These are phyloP conservation scores for Halcyon badia DNA, from an alignment of 2,797 vertebrate species.

Conservation along the genomic window DNA sequence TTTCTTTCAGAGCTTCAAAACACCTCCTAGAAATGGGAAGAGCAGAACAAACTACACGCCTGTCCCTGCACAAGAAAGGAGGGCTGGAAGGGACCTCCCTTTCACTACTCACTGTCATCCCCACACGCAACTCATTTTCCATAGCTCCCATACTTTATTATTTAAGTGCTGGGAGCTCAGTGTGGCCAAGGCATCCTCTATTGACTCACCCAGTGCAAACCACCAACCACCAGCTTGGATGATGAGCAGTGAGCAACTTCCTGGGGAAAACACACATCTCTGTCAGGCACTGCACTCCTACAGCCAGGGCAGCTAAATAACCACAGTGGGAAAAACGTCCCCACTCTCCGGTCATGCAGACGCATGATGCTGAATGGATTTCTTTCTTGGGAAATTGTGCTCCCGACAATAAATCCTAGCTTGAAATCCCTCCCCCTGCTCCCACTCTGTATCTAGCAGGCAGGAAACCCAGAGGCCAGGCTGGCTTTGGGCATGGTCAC, in stretches of 20 bases:
- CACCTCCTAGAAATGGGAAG: not conserved
- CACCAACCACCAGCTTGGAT: not conserved
- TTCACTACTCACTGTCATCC: not conserved
- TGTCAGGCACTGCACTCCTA: not conserved
- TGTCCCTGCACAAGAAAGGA: not conserved
- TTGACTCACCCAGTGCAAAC: rapidly evolving
- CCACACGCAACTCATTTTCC: not conserved
- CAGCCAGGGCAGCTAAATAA: not conserved
- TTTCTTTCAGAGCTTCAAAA: not conserved
- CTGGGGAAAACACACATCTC: not conserved
- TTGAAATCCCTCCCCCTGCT: not conserved
- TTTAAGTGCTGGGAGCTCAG: not conserved
- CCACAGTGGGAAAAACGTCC: not conserved
- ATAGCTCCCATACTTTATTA: not conserved
- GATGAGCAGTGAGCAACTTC: not conserved
- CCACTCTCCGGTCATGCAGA: not conserved
- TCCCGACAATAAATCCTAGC: not conserved
- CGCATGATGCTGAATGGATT: not conserved
- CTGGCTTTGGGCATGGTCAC: not conserved
- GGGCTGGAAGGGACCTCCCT: not conserved
- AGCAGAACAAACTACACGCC: not conserved
- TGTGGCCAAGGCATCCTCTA: not conserved
- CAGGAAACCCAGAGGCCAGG: not conserved
- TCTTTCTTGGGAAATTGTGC: not conserved
- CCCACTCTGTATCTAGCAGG: not conserved